These are phyloP conservation scores for Psittacula echo DNA, from an alignment of 2,797 vertebrate species.

Conservation along the genomic window DNA sequence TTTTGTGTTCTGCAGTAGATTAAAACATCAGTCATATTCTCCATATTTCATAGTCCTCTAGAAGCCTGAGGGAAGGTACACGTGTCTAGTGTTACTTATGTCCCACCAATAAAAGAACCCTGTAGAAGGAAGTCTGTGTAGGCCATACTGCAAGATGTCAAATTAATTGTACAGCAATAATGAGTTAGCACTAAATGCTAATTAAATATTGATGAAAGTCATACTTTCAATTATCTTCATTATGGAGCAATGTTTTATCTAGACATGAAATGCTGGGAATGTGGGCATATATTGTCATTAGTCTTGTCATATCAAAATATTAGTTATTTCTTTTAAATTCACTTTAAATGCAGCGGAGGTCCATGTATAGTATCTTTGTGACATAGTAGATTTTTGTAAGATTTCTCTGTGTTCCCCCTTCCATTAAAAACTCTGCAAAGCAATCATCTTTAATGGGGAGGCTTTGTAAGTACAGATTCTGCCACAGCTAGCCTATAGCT, in stretches of 20 bases:
- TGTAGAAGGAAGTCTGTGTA: slow-evolving; percentile 71
- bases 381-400: not conserved
- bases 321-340: slow-evolving; percentile 31
- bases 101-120: slow-evolving; percentile 60
- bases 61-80: slow-evolving; percentile 44
- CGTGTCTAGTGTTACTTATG: slow-evolving; percentile 38
- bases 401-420: not conserved
- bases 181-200: slow-evolving; percentile 81
- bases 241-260: slow-evolving; percentile 73
- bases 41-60: slow-evolving; percentile 53
- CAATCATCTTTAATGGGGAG: not conserved
- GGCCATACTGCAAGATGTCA: slow-evolving; percentile 73
- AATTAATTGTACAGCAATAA: slow-evolving; percentile 81
- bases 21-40: slow-evolving; percentile 64
- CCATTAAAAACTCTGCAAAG: not conserved
- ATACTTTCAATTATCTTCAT: slow-evolving; percentile 82
- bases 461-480: not conserved
- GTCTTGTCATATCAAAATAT: slow-evolving; percentile 43
- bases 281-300: slow-evolving; percentile 61
- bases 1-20: slow-evolving; percentile 62
- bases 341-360: slow-evolving; percentile 8
- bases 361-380: not conserved
- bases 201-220: slow-evolving; percentile 85
- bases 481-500: not conserved
- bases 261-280: slow-evolving; percentile 64